Evolutionary conservation across 2,888 invertebrate genomes (phyloP).

Genomic region (Myopa testacea): DNA sequence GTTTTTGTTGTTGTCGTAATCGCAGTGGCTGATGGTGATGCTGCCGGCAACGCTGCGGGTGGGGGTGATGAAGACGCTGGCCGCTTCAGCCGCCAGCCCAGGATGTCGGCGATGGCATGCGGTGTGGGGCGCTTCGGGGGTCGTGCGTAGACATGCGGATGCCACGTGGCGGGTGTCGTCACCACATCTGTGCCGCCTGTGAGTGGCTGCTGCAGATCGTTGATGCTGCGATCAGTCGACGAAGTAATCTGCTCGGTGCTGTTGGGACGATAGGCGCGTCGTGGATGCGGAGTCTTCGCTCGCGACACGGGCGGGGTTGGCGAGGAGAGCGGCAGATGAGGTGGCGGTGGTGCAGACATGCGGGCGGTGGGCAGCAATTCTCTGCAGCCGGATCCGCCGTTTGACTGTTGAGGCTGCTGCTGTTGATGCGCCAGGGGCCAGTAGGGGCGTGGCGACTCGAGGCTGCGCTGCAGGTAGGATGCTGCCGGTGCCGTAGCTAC

Average conservation of each 20-base stretch:
- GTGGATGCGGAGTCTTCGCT: constrained; percentile 47
- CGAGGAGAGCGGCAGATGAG: constrained; percentile 42
- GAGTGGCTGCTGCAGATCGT: constrained; percentile 36
- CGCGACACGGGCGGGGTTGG: constrained; percentile 47
- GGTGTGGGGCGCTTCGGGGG: constrained; percentile 86
- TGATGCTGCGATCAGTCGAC: constrained; percentile 40
- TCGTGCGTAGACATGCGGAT: constrained; percentile 88
- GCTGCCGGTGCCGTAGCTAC: constrained; percentile 13
- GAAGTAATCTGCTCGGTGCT: constrained; percentile 34
- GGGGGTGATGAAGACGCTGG: neutral
- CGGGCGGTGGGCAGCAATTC: constrained; percentile 17
- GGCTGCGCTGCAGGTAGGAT: constrained; percentile 36
- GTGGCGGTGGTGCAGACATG: constrained; percentile 41
- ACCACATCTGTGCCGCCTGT: constrained; percentile 27
- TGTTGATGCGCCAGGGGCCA: constrained; percentile 43
- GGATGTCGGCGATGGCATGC: constrained; percentile 88
- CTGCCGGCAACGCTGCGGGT: constrained; percentile 24
- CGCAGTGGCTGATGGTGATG: neutral
- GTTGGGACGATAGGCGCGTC: constrained; percentile 32
- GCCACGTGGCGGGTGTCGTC: constrained; percentile 74
- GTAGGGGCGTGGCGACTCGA: constrained; percentile 30
- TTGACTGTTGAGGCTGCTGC: constrained; percentile 20
- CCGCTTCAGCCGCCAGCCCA: constrained; percentile 72
- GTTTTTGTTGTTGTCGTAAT: constrained; percentile 7
- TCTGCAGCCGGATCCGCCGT: constrained; percentile 1